A percentile compares a stretch with the other conserved stretches of the same genome.
Conservation (phyloP, 2,113 vertebrate species). For the Nibea coibor region DNA sequence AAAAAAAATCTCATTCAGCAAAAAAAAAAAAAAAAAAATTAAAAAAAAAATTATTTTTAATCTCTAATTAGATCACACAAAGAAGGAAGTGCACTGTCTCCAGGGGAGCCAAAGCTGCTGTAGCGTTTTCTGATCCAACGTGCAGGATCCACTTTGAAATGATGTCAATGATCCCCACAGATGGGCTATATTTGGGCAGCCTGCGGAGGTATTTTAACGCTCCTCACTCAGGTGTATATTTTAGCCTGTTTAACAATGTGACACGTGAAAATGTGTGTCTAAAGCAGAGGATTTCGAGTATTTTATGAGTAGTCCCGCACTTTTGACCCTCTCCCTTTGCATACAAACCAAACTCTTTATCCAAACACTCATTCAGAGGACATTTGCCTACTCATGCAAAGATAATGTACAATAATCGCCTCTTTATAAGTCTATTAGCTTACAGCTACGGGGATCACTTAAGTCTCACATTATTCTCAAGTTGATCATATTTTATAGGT, state of each 20-base stretch:
- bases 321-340: slow-evolving; percentile 5
- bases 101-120: slow-evolving; percentile 40
- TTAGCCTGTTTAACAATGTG: slow-evolving; percentile 31
- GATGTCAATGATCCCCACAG: slow-evolving; percentile 51
- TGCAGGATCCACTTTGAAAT: slow-evolving; percentile 53
- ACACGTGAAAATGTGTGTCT: background rate
- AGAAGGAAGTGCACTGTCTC: slow-evolving; percentile 44
- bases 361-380: slow-evolving; percentile 6
- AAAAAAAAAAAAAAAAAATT: background rate
- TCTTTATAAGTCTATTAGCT: slow-evolving; percentile 30
- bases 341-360: background rate
- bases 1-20: slow-evolving; percentile 41
- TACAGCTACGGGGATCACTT: slow-evolving; percentile 11
- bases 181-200: slow-evolving; percentile 8
- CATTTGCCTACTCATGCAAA: background rate
- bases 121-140: slow-evolving; percentile 52
- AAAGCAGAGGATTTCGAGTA: background rate
- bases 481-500: slow-evolving; percentile 42
- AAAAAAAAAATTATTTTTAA: slow-evolving; percentile 53
- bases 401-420: slow-evolving; percentile 23
- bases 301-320: slow-evolving; percentile 10
- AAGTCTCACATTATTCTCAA: slow-evolving; percentile 25
- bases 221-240: slow-evolving; percentile 17
- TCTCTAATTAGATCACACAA: slow-evolving; percentile 72
- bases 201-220: slow-evolving; percentile 7